phyloP scores from a whole-genome alignment of 2,888 invertebrate species.

The Stenurella melanura region DNA sequence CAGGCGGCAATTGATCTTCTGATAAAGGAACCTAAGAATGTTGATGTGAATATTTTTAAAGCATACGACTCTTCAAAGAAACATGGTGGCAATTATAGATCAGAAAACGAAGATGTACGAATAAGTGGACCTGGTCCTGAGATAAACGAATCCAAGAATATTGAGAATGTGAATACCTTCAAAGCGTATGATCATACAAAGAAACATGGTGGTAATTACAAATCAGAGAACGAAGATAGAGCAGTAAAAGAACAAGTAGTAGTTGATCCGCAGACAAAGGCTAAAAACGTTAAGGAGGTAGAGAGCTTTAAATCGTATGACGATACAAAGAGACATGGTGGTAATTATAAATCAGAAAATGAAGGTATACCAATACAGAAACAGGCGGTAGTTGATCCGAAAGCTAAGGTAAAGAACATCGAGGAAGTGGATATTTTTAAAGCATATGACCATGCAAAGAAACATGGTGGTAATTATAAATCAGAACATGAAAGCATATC shows the following conservation, averaged over 20 bases:
- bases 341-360: conserved; percentile 54
- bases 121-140: conserved; percentile 22
- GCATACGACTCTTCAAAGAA: conserved; percentile 23
- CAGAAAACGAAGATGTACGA: conserved; percentile 20
- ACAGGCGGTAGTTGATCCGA: not conserved
- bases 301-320: conserved; percentile 46
- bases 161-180: conserved; percentile 9
- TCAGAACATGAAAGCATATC: conserved; percentile 1
- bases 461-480: conserved; percentile 62
- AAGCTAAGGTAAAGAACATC: conserved; percentile 1
- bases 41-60: conserved; percentile 28
- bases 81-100: conserved; percentile 41
- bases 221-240: conserved; percentile 42
- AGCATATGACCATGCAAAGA: conserved; percentile 56
- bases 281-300: conserved; percentile 9
- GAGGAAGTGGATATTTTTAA: conserved; percentile 57
- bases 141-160: conserved; percentile 30
- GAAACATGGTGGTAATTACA: conserved; percentile 29
- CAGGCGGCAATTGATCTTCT: no score
- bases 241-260: not conserved
- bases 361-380: not conserved
- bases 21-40: not conserved
- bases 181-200: conserved; percentile 21
- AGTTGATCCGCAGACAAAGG: not conserved
- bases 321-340: conserved; percentile 56